Percentiles rank a stretch among this genome's conserved stretches.
phyloP scores from a whole-genome alignment of 2,113 vertebrate genomes.

The Verasper variegatus region DNA sequence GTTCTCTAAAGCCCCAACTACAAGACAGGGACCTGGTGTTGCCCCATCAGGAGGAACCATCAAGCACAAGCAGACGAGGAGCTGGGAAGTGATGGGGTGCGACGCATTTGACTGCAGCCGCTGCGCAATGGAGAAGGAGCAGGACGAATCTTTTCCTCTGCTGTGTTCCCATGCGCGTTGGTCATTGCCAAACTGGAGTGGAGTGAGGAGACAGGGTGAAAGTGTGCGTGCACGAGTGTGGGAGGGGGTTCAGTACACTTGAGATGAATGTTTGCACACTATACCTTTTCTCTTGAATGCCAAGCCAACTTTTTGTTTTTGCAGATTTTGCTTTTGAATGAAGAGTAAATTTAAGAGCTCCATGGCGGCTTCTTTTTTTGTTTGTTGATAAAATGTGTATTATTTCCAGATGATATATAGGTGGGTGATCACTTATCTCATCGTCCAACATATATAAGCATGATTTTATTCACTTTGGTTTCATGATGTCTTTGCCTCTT shows the following conservation, averaged over 20 bases:
- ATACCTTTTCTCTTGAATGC: neutral
- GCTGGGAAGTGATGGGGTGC: slow-evolving; percentile 1
- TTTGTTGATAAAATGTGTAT: neutral
- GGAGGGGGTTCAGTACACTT: slow-evolving; percentile 29
- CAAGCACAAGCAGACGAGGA: neutral
- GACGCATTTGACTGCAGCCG: slow-evolving; percentile 37
- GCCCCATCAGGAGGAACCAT: slow-evolving; percentile 12
- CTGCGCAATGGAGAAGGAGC: slow-evolving; percentile 34
- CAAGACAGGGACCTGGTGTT: neutral
- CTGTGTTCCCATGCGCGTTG: slow-evolving; percentile 24
- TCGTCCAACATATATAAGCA: neutral
- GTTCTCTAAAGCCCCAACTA: neutral
- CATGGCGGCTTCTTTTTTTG: neutral
- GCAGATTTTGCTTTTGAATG: neutral
- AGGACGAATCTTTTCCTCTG: slow-evolving; percentile 1
- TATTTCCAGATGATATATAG: slow-evolving; percentile 3
- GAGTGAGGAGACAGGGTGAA: slow-evolving; percentile 23
- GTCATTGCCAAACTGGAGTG: slow-evolving; percentile 40
- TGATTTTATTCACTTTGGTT: neutral
- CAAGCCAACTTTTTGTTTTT: slow-evolving; percentile 9
- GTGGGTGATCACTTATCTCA: neutral
- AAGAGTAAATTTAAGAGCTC: neutral
- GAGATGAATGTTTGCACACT: neutral
- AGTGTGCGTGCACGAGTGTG: slow-evolving; percentile 5
- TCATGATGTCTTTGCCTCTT: neutral